Base-by-base conservation (phyloP, 2,888 invertebrate species). In the Lapara coniferarum region DNA sequence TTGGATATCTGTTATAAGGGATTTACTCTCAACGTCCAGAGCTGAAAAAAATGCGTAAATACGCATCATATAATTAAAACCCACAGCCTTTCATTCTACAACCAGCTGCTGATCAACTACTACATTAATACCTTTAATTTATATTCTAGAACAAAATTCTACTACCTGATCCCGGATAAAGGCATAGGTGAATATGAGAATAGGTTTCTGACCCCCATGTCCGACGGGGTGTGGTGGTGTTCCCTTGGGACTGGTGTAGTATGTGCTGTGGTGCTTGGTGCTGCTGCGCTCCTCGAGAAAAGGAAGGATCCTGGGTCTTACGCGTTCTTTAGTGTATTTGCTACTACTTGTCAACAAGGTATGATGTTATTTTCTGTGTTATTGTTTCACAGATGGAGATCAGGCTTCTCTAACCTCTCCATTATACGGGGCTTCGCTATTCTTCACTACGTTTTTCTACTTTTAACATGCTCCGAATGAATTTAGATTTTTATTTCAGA, bases 161-260 rank as follows among this genome's bases (percentile, higher is more conserved):
- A 87, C 84, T 93, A 92, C 77, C 75, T 91, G 1, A 91, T 92
- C 55, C 82, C 88, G 1, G 85, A 85, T n/a, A 81, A 82, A 70
- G 92, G 93, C 0, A 83, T 92, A 0, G 93, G 93, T 0, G 73
- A 82, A 5, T 92, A 90, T 72, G 92, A 92, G 76, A 90, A 92
- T 75, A 89, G 87, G 52, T 94, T 95, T 76, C 81, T 95, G 1
- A 88, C 89, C 13, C 95, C 95, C 0, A 85, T 95, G 79, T 89
- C 93, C 0, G 67, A 72, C 0, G 85, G 84, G 0, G 92, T 92
- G 30, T 95, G 95, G 95, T 85, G 85, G 79, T 85, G 89, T 66
- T 81, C 87, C 0, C 69, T 88, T 30, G 82, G 78, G 0, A 83
- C 88, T 0, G 81, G 84, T 7, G 66, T 80, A 0, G 73, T 84